Conservation (phyloP, 2,888 invertebrate genomes). For the Biston betularia region DNA sequence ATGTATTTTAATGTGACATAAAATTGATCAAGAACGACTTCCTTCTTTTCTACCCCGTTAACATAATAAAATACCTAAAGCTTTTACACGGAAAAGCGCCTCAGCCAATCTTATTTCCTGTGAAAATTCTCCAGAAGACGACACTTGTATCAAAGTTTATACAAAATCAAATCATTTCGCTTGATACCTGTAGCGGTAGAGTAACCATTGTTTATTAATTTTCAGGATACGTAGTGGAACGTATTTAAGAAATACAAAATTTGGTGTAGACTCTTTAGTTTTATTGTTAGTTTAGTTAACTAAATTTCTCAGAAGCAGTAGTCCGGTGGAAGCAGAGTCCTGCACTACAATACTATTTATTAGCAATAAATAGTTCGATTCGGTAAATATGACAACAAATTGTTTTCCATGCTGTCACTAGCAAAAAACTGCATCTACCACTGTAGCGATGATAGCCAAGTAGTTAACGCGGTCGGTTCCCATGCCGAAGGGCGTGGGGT, state of each 20-base stretch:
- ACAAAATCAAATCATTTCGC: constrained; percentile 38
- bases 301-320: no score
- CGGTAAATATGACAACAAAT: no score
- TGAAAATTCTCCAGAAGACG: constrained; percentile 29
- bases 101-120: constrained; percentile 22
- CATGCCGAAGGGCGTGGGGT: no score
- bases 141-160: constrained; percentile 28
- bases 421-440: neutral
- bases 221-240: neutral
- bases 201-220: neutral
- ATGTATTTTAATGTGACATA: no score
- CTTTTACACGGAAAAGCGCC: constrained; percentile 24
- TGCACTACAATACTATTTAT: no score
- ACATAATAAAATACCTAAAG: constrained; percentile 26
- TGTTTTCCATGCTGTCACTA: no score
- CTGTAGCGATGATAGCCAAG: no score
- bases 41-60: constrained; percentile 15
- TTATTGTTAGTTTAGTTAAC: no score
- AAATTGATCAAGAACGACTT: constrained; percentile 9
- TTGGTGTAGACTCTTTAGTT: no score
- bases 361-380: no score
- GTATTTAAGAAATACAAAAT: neutral
- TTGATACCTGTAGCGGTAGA: constrained; percentile 27
- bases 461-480: no score
- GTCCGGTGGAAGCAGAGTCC: no score